Evolutionary conservation across 2,888 invertebrate species (phyloP).

Genomic region (Horisme vitalbata): DNA sequence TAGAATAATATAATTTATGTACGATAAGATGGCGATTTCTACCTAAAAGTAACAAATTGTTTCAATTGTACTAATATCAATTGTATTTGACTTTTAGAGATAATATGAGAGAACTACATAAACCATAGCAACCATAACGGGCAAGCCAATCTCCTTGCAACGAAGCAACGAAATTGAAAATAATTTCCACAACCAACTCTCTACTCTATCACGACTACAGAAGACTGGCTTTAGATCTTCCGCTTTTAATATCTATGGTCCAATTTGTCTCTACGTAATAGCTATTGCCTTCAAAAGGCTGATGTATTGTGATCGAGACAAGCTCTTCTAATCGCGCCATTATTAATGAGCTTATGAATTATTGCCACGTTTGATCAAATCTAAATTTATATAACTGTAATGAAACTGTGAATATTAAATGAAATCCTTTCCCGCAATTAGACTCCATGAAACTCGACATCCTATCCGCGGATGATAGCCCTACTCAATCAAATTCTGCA

Average conservation of each 20-base stretch:
- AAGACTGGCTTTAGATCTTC: conserved; percentile 7
- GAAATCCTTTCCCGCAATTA: no score
- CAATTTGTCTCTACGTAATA: conserved; percentile 17
- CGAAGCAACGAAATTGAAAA: conserved; percentile 13
- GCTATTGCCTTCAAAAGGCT: conserved; percentile 20
- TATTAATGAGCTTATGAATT: conserved; percentile 2
- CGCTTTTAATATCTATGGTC: conserved; percentile 5
- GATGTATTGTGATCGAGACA: conserved; percentile 15
- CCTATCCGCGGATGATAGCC: no score
- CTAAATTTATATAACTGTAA: no score
- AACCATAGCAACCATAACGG: not conserved
- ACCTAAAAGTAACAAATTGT: no score
- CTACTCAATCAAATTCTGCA: no score
- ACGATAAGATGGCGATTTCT: no score
- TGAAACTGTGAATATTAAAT: no score
- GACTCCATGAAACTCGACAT: no score
- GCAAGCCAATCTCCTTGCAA: not conserved
- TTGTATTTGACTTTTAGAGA: no score
- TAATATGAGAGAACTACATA: no score
- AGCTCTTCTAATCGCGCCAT: conserved; percentile 5
- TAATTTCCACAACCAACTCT: conserved; percentile 4
- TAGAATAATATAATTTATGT: no score
- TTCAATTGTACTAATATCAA: no score
- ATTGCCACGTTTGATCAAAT: not conserved
- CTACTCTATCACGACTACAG: not conserved